Evolutionary conservation across 2,113 vertebrate genomes (phyloP).

Genomic region (Solea solea): DNA sequence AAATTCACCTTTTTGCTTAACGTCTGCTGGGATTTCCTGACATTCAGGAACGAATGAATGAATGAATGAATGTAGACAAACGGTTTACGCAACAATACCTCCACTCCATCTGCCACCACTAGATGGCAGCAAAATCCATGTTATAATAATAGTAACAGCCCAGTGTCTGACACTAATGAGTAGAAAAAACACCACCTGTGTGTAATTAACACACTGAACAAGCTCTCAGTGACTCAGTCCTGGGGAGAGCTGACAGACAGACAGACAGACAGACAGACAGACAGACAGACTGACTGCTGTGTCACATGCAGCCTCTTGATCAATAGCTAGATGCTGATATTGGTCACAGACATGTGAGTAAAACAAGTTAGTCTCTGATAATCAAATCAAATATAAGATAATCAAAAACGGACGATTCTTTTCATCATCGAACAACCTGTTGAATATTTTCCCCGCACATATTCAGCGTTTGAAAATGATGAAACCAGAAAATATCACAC

Average conservation of each 20-base stretch:
- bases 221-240: background rate
- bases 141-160: constrained; percentile 27
- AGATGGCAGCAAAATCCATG: constrained; percentile 77
- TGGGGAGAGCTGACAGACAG: background rate
- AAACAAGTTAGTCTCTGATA: background rate
- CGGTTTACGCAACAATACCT: no score
- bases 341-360: constrained; percentile 11
- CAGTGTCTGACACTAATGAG: background rate
- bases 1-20: no score
- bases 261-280: constrained; percentile 9
- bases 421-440: no score
- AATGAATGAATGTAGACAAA: no score
- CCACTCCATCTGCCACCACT: constrained; percentile 49
- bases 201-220: constrained; percentile 25
- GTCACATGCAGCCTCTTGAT: constrained; percentile 5
- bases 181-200: constrained; percentile 13
- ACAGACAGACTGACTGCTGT: background rate
- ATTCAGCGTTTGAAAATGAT: no score
- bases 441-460: no score
- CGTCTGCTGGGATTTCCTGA: no score
- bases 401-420: no score
- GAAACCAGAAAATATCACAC: no score
- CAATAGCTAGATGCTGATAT: background rate
- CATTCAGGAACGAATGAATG: no score
- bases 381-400: no score